These are phyloP conservation scores for Xenopus borealis DNA, from an alignment of 2,113 vertebrate genomes.

Conservation along the genomic window DNA sequence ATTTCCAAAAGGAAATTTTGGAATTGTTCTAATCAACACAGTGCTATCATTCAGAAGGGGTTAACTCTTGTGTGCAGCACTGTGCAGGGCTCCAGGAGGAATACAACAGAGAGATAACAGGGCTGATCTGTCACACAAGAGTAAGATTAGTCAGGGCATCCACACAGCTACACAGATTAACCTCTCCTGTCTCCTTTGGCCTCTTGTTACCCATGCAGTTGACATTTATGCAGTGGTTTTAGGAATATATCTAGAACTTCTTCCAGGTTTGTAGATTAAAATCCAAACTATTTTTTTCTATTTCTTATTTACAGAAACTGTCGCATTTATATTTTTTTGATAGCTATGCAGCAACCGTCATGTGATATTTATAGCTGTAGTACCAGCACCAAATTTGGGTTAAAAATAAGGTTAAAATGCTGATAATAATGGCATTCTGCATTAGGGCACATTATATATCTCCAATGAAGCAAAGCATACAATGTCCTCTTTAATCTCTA, in stretches of 20 bases:
- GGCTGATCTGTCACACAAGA: not conserved
- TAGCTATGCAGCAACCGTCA: too few species aligned
- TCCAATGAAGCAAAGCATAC: too few species aligned
- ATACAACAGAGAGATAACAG: not conserved
- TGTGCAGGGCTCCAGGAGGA: not conserved
- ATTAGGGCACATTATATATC: too few species aligned
- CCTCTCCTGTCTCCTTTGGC: not conserved
- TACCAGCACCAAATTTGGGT: not conserved
- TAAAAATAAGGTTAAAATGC: too few species aligned
- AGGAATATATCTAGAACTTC: not conserved
- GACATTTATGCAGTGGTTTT: not conserved
- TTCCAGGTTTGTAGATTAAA: not conserved
- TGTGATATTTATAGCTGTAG: too few species aligned
- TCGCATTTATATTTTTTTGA: too few species aligned
- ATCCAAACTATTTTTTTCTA: too few species aligned
- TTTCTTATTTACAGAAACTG: too few species aligned
- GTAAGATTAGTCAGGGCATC: not conserved
- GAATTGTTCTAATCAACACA: too few species aligned
- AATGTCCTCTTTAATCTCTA: too few species aligned
- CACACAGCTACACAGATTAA: not conserved
- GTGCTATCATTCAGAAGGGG: not conserved
- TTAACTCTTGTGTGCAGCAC: not conserved
- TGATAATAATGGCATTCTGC: too few species aligned
- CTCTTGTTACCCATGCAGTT: too few species aligned
- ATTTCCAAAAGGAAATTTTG: not conserved